Conservation (phyloP, 1,140 invertebrate species). For the Scaptomyza pallida region DNA sequence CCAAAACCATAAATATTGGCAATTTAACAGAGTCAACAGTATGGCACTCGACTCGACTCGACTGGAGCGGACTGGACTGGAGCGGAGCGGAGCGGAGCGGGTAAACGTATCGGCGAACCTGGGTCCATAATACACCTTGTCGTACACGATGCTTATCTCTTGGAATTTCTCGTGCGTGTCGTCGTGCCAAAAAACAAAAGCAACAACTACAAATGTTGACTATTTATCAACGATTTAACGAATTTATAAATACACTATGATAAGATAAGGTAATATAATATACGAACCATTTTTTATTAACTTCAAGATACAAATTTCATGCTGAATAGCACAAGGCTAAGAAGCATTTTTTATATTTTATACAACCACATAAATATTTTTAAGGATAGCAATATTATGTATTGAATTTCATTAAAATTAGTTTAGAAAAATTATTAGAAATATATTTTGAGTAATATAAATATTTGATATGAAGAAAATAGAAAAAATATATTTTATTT, state of each 20-base stretch:
- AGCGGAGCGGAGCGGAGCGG: not conserved
- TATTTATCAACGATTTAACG: constrained; percentile 14
- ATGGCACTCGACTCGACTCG: constrained; percentile 64
- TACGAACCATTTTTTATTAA: no score
- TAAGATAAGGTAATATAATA: not conserved
- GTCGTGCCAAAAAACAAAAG: constrained; percentile 74
- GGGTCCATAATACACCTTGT: constrained; percentile 83
- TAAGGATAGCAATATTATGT: no score
- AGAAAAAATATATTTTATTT: no score
- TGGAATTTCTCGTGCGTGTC: constrained; percentile 80
- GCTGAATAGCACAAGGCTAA: no score
- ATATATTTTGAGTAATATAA: no score
- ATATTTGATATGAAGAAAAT: no score
- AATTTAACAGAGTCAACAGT: constrained; percentile 83
- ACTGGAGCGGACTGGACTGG: no score
- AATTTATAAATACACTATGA: constrained; percentile 38
- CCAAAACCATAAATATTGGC: constrained; percentile 79
- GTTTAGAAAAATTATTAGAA: no score
- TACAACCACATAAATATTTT: no score
- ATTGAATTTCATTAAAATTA: no score
- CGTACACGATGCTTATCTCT: constrained; percentile 83
- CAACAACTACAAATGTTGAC: constrained; percentile 35
- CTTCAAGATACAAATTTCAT: no score
- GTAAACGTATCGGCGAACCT: constrained; percentile 25
- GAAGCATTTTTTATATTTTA: no score